phyloP scores from a whole-genome alignment of 2,888 invertebrate species.

The Acronicta aceris region DNA sequence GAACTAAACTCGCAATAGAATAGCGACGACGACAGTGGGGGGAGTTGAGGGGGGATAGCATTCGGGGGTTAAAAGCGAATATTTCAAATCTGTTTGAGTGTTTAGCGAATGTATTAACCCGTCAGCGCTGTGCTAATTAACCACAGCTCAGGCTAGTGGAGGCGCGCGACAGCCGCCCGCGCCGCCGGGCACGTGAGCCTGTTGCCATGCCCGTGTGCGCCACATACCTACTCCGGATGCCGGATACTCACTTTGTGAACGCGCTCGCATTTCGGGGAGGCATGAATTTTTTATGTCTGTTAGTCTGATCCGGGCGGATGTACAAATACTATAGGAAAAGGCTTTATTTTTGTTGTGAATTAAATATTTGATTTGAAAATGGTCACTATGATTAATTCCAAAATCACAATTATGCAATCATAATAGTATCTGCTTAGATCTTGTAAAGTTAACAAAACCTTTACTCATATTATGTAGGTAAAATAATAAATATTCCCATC shows the following conservation, averaged over 20 bases:
- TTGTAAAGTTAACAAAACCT: too few species aligned
- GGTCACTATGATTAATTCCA: too few species aligned
- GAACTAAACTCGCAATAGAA: slow-evolving; percentile 56
- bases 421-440: too few species aligned
- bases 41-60: background rate
- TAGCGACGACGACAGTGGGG: slow-evolving; percentile 39
- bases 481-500: background rate
- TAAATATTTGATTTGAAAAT: too few species aligned
- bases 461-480: too few species aligned
- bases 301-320: background rate
- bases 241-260: background rate
- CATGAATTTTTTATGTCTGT: slow-evolving; percentile 1
- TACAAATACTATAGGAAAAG: background rate
- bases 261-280: background rate
- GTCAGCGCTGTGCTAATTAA: slow-evolving; percentile 27
- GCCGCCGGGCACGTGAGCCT: too few species aligned
- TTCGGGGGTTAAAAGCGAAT: slow-evolving; percentile 41
- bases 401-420: too few species aligned
- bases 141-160: background rate
- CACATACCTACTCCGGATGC: background rate
- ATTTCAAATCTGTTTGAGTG: slow-evolving; percentile 55
- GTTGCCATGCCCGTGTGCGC: background rate
- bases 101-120: slow-evolving; percentile 53
- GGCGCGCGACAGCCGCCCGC: too few species aligned
- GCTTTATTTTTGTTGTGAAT: too few species aligned